Base-by-base conservation (phyloP, 2,888 invertebrate species). In the Apoderus coryli region DNA sequence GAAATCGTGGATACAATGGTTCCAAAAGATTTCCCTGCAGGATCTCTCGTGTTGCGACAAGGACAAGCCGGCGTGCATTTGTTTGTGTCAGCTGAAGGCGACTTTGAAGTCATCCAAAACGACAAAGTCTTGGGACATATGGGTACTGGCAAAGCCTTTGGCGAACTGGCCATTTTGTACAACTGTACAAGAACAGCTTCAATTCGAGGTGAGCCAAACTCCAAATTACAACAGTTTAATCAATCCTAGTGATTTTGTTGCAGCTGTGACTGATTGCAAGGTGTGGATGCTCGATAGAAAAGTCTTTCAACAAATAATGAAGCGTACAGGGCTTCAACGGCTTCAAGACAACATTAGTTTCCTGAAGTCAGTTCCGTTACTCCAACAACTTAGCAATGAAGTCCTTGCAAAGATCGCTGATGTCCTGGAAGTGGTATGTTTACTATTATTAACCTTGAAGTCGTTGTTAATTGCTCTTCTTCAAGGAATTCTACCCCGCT, bases 121-220 rank as follows among this genome's bases (percentile, higher is more conserved):
- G 67, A 62, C 14, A 63, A 66, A 39, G 61, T 66, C 3, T 54
- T 78, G 28, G 75, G 76, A 1, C 64, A 61, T 30, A 67, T 77
- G 64, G 67, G 69, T 3, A 64, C 74, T 1, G 76, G 76, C 4
- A 64, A 69, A 62, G 59, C 74, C 50, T 51, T 77, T 62, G 76
- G 77, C 10, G 77, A 78, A 52, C 54, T 78, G 29, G 77, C 77
- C n/a, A 69, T 79, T 40, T 58, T 79, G 3, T 79, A 79, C 56
- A 77, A 78, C 53, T 78, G 77, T 51, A 74, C 72, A 7, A 54
- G 75, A 38, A 76, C 75, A 3, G 75, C 75, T 2, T 70, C 72
- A 2, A 70, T 76, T 26, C 54, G 63, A 60, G 70, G 70, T 69
- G 47, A 36, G 34, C 31, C 7, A 24, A 9, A 10, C 10, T 6